These are phyloP conservation scores for Chaenocephalus aceratus DNA, from an alignment of 2,113 vertebrate species.

Conservation along the genomic window DNA sequence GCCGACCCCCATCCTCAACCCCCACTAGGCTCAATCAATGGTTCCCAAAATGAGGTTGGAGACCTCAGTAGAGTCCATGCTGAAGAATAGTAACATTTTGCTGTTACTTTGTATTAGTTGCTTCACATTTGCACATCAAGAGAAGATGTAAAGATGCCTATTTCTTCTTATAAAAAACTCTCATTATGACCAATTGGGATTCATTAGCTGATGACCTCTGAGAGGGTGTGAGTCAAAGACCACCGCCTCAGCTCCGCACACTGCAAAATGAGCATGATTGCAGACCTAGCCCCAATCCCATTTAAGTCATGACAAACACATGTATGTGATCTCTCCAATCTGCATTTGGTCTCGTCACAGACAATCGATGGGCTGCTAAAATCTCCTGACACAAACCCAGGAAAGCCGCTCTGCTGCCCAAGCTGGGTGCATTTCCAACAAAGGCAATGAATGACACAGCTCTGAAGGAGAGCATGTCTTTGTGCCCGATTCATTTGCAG, in stretches of 20 bases:
- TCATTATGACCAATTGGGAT: not conserved
- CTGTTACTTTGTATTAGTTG: not conserved
- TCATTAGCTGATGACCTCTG: conserved; percentile 3
- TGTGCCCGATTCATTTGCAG: conserved; percentile 67
- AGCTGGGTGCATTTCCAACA: conserved; percentile 61
- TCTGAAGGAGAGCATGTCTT: conserved; percentile 62
- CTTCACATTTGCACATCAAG: conserved; percentile 7
- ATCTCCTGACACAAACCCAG: conserved; percentile 20
- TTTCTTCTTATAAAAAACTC: not conserved
- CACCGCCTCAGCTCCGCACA: conserved; percentile 31
- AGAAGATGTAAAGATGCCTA: not conserved
- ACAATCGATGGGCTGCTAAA: conserved; percentile 4
- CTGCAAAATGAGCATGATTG: conserved; percentile 42
- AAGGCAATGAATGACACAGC: conserved; percentile 62
- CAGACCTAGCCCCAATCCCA: conserved; percentile 23
- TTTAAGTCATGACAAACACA: conserved; percentile 22
- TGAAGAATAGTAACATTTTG: conserved; percentile 15
- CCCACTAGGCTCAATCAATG: conserved; percentile 25
- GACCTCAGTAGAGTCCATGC: not conserved
- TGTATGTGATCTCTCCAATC: conserved; percentile 15
- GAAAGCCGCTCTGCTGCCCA: conserved; percentile 17
- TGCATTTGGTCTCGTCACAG: conserved; percentile 26
- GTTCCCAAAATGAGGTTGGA: conserved; percentile 1
- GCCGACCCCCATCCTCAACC: conserved; percentile 32
- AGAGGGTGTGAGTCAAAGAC: conserved; percentile 26